These are phyloP conservation scores for Heliconius hermathena DNA, from an alignment of 1,140 invertebrate species.

Conservation along the genomic window DNA sequence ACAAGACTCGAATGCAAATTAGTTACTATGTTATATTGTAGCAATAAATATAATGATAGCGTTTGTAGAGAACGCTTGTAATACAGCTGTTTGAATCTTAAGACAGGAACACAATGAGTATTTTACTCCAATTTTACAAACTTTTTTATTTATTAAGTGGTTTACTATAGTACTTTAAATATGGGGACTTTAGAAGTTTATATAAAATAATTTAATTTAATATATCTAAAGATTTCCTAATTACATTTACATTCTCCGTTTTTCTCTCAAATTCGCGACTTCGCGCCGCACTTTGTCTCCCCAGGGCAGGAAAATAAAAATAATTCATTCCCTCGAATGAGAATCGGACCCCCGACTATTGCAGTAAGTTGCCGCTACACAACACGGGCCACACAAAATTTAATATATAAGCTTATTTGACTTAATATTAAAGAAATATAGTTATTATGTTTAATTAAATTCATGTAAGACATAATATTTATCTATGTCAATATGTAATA, in stretches of 20 bases:
- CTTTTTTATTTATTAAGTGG: not conserved
- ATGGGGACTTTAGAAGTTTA: too few species aligned
- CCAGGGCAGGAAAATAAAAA: too few species aligned
- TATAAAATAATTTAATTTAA: too few species aligned
- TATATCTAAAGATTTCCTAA: too few species aligned
- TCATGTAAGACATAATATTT: not conserved
- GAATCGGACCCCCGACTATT: too few species aligned
- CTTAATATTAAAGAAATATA: not conserved
- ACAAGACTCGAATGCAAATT: slow-evolving; percentile 16
- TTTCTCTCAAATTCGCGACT: too few species aligned
- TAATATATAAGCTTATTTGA: not conserved
- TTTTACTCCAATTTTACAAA: not conserved
- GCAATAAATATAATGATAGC: slow-evolving; percentile 20
- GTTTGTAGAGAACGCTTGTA: not conserved
- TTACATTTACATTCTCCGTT: too few species aligned
- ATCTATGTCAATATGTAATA: slow-evolving; percentile 18
- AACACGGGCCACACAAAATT: too few species aligned
- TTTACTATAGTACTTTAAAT: not conserved
- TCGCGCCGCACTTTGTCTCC: too few species aligned
- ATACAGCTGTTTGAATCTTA: slow-evolving; percentile 8
- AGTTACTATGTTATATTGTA: slow-evolving; percentile 14
- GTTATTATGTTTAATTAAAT: not conserved
- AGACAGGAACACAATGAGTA: not conserved
- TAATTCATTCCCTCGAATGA: too few species aligned
- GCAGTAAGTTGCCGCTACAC: too few species aligned